phyloP scores from a whole-genome alignment of 2,797 vertebrate genomes.

The Setipinna tenuifilis region DNA sequence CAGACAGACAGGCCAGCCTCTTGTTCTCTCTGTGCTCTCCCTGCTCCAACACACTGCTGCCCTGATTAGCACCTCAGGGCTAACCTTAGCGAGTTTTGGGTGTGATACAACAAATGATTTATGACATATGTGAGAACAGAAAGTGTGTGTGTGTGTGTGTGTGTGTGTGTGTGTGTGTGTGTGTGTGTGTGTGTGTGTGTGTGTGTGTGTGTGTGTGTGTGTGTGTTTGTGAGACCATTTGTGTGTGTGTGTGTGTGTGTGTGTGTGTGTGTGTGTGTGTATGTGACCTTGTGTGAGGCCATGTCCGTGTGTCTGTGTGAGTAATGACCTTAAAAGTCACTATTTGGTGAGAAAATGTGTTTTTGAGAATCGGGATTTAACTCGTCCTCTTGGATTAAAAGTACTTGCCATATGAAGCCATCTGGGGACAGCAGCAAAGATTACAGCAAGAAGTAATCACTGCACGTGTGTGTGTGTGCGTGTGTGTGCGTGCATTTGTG shows the following conservation, averaged over 20 bases:
- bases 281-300: neutral
- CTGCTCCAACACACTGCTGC: neutral
- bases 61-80: slow-evolving; percentile 1
- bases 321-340: neutral
- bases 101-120: neutral
- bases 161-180: too few species aligned
- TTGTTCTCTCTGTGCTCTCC: neutral
- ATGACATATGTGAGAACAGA: neutral
- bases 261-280: neutral
- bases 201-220: too few species aligned
- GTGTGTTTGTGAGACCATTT: too few species aligned
- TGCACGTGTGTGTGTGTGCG: neutral
- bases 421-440: neutral
- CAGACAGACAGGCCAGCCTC: neutral
- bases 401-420: neutral
- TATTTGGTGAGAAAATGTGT: neutral
- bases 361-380: neutral
- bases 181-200: too few species aligned
- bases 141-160: neutral
- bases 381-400: neutral
- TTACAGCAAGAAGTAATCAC: neutral
- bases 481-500: neutral
- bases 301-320: neutral
- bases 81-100: neutral
- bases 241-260: too few species aligned